Percentiles rank a stretch among this genome's conserved stretches.
These are phyloP conservation scores for Australoheros facetus DNA, from an alignment of 2,797 vertebrate genomes.

Conservation along the genomic window DNA sequence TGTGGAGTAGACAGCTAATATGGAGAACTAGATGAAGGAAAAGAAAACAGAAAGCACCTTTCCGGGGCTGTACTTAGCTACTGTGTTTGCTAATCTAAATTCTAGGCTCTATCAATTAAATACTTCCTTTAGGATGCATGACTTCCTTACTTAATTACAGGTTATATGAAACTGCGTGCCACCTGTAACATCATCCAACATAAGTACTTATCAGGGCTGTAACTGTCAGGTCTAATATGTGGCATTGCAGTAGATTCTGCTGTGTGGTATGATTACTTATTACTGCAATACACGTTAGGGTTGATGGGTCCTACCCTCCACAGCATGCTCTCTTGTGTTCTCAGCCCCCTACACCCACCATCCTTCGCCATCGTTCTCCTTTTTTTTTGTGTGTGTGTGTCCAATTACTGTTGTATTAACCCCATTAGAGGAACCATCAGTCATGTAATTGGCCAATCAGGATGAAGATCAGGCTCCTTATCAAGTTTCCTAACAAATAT, in stretches of 20 bases:
- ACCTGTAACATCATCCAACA: constrained; percentile 7
- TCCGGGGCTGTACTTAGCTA: background rate
- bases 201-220: constrained; percentile 26
- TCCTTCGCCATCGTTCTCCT: constrained; percentile 15
- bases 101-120: too few species aligned
- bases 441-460: constrained; percentile 59
- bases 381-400: constrained; percentile 33
- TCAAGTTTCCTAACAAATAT: constrained; percentile 63
- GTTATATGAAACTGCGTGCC: constrained; percentile 2
- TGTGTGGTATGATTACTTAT: constrained; percentile 3
- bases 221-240: constrained; percentile 34
- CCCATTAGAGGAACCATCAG: constrained; percentile 63
- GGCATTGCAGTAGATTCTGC: constrained; percentile 9
- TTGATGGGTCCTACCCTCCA: background rate
- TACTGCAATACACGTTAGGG: constrained; percentile 8
- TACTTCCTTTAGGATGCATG: background rate
- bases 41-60: background rate
- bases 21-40: background rate
- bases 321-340: constrained; percentile 6
- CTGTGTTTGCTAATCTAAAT: constrained; percentile 1
- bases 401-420: constrained; percentile 61
- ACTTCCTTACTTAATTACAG: constrained; percentile 16
- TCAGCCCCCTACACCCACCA: background rate
- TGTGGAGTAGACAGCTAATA: background rate
- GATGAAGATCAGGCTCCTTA: constrained; percentile 54